These are phyloP conservation scores for Anomalospiza imberbis DNA, from an alignment of 2,797 vertebrate species.

Conservation along the genomic window DNA sequence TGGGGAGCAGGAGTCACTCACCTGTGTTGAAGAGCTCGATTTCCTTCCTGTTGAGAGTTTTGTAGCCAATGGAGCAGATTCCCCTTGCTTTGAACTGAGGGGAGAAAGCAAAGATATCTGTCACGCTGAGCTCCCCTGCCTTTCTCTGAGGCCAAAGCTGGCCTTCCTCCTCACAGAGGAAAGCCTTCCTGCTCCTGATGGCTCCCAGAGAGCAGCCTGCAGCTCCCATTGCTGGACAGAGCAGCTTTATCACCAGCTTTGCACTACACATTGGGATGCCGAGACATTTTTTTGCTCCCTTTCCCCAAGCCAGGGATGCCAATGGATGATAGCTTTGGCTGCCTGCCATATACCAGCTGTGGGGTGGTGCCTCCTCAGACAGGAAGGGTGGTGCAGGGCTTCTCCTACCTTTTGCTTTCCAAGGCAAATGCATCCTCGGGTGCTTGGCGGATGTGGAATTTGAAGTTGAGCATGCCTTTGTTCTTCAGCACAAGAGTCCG, in stretches of 20 bases:
- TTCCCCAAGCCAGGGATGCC: not conserved
- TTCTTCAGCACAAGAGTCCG: constrained; percentile 83
- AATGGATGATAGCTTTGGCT: not conserved
- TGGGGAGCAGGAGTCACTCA: constrained; percentile 1
- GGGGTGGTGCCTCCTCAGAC: not conserved
- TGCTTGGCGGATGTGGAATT: constrained; percentile 72
- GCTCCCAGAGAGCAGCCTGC: not conserved
- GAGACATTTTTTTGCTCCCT: not conserved
- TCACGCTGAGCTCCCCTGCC: not conserved
- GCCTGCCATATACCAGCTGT: not conserved
- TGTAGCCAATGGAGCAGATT: constrained; percentile 13
- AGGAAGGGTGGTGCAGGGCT: not conserved
- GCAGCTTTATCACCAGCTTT: not conserved
- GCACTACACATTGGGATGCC: accelerated
- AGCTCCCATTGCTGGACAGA: not conserved
- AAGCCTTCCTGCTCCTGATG: not conserved
- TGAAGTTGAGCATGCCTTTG: constrained; percentile 76
- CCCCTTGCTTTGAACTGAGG: constrained; percentile 21
- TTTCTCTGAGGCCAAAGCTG: not conserved
- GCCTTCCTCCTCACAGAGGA: not conserved
- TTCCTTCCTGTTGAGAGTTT: constrained; percentile 66
- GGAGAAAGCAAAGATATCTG: not conserved
- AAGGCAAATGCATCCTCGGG: not conserved
- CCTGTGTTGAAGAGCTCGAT: constrained; percentile 45
- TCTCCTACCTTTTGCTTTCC: constrained; percentile 72